phyloP scores from a whole-genome alignment of 2,888 invertebrate species.

The Luperina testacea region DNA sequence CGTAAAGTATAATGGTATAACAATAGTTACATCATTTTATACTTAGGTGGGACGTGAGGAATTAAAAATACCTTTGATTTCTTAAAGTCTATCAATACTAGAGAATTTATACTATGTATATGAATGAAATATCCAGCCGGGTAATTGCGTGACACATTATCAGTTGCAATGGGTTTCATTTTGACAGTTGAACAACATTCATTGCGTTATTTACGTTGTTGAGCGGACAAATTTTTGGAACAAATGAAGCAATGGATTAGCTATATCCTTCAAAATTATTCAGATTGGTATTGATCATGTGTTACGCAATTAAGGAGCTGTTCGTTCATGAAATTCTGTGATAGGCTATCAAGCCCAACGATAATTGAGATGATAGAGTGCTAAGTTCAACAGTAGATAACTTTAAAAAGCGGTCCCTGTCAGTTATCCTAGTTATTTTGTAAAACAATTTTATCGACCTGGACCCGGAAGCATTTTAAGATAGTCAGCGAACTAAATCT shows the following conservation, averaged over 20 bases:
- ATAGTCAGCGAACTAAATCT: neutral
- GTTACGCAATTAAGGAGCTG: too few relatives aligned
- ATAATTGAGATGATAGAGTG: neutral
- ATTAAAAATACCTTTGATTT: conserved; percentile 9
- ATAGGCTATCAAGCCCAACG: neutral
- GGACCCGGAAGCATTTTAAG: neutral
- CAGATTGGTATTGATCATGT: too few relatives aligned
- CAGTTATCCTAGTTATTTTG: neutral
- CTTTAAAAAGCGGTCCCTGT: neutral
- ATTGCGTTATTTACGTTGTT: too few relatives aligned
- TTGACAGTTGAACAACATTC: too few relatives aligned
- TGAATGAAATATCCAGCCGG: conserved; percentile 3
- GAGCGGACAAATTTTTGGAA: too few relatives aligned
- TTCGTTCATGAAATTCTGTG: conserved; percentile 1
- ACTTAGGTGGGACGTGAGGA: too few relatives aligned
- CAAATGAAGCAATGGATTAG: too few relatives aligned
- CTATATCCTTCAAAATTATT: too few relatives aligned
- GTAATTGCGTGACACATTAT: neutral
- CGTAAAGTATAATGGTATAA: conserved; percentile 9
- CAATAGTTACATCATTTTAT: conserved; percentile 27
- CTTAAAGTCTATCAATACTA: conserved; percentile 6
- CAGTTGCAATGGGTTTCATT: too few relatives aligned
- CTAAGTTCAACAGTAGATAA: neutral
- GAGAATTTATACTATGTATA: neutral
- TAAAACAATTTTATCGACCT: neutral